Percentiles rank a stretch among this genome's conserved stretches.
Conservation (phyloP, 2,797 vertebrate genomes). For the Amblyraja radiata region DNA sequence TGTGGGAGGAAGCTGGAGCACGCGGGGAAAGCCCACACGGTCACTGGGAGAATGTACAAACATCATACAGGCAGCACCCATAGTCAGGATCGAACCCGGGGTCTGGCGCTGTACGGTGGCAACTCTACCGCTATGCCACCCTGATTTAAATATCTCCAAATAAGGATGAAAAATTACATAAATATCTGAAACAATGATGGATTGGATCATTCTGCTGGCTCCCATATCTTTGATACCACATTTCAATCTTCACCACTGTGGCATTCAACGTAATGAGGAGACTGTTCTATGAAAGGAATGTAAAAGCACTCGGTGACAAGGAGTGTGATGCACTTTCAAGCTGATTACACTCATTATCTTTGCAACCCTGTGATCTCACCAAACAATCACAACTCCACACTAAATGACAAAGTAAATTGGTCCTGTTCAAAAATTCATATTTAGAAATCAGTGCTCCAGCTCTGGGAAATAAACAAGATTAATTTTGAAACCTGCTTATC, state of each 20-base stretch:
- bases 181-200: too few species aligned
- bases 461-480: conserved; percentile 10
- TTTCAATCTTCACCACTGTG: too few species aligned
- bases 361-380: background rate
- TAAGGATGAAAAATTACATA: too few species aligned
- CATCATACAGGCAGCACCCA: too few species aligned
- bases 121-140: too few species aligned
- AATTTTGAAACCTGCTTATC: background rate
- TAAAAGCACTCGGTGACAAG: background rate
- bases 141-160: too few species aligned
- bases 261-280: background rate
- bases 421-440: background rate
- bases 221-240: background rate
- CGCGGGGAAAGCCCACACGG: too few species aligned
- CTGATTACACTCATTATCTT: conserved; percentile 24
- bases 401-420: conserved; percentile 11
- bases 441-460: background rate
- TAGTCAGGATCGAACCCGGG: too few species aligned
- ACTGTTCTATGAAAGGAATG: background rate
- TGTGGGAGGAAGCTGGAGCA: too few species aligned
- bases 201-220: background rate
- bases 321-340: background rate
- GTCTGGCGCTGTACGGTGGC: too few species aligned
- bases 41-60: too few species aligned
- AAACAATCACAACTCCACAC: background rate